Percentiles rank a stretch among this genome's conserved stretches.
These are phyloP conservation scores for Nudaria mundana DNA, from an alignment of 2,888 invertebrate species.

Conservation along the genomic window DNA sequence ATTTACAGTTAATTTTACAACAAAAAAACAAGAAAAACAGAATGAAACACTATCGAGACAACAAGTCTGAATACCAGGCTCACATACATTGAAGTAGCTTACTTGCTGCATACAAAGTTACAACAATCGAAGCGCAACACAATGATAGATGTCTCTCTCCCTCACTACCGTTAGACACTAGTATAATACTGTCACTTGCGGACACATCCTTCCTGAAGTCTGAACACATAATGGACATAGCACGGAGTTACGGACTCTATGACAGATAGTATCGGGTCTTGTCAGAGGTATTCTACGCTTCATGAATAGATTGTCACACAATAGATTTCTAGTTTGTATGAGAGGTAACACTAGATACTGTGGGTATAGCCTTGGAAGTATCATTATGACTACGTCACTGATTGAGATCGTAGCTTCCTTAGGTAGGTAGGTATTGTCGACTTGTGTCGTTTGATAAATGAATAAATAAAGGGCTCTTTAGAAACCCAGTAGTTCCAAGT, in stretches of 20 bases:
- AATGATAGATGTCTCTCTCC: constrained; percentile 64
- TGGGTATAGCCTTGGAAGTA: constrained; percentile 21
- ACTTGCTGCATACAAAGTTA: constrained; percentile 67
- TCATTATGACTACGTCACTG: constrained; percentile 4
- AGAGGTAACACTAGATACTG: constrained; percentile 26
- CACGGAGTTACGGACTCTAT: constrained; percentile 56
- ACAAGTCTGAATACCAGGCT: constrained; percentile 43
- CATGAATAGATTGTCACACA: constrained; percentile 50
- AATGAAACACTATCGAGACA: constrained; percentile 37
- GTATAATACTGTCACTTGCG: constrained; percentile 65
- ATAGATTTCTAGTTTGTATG: constrained; percentile 40
- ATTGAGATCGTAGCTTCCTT: not conserved
- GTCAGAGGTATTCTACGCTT: constrained; percentile 49
- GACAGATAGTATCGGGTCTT: constrained; percentile 61
- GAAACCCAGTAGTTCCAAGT: too few species aligned
- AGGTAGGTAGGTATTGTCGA: too few species aligned
- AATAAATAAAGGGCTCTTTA: too few species aligned
- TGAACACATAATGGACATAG: too few species aligned
- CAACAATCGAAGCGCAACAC: constrained; percentile 68
- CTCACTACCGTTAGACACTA: constrained; percentile 58
- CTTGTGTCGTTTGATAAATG: too few species aligned
- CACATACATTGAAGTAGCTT: constrained; percentile 56
- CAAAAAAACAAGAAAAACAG: constrained; percentile 24
- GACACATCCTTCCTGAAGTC: constrained; percentile 77
- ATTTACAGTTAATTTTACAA: too few species aligned